phyloP scores from a whole-genome alignment of 1,140 invertebrate genomes.

The Dendroctonus valens region DNA sequence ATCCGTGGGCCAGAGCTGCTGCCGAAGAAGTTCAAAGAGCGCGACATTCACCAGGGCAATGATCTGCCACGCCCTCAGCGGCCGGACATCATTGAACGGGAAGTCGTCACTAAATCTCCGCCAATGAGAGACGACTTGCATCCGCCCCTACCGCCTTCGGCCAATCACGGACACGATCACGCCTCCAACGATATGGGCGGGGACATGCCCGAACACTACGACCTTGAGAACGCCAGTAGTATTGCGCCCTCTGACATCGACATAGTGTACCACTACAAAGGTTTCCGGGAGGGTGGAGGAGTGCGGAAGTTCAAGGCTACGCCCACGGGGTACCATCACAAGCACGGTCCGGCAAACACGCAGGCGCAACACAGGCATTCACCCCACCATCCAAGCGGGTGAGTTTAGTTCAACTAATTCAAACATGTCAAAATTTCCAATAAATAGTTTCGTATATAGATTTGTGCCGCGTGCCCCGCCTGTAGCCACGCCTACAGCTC shows the following conservation, averaged over 20 bases:
- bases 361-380: slow-evolving; percentile 71
- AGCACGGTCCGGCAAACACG: slow-evolving; percentile 62
- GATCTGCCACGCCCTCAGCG: slow-evolving; percentile 71
- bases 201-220: slow-evolving; percentile 92
- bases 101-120: slow-evolving; percentile 79
- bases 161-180: slow-evolving; percentile 67
- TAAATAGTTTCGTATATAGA: background rate
- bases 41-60: slow-evolving; percentile 65
- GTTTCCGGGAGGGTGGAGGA: slow-evolving; percentile 76
- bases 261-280: slow-evolving; percentile 95
- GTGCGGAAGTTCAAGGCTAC: slow-evolving; percentile 83
- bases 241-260: slow-evolving; percentile 97
- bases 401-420: slow-evolving; percentile 7
- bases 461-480: slow-evolving; percentile 69
- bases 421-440: slow-evolving; percentile 1
- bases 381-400: slow-evolving; percentile 62
- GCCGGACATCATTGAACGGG: slow-evolving; percentile 90
- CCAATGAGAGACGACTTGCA: slow-evolving; percentile 74
- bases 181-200: slow-evolving; percentile 65
- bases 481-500: slow-evolving; percentile 60
- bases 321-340: slow-evolving; percentile 73
- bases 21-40: slow-evolving; percentile 85
- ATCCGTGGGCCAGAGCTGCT: slow-evolving; percentile 76
- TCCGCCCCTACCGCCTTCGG: slow-evolving; percentile 64
- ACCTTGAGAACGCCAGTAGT: slow-evolving; percentile 94